These are phyloP conservation scores for Melangyna quadrimaculata DNA, from an alignment of 2,888 invertebrate genomes.

Conservation along the genomic window DNA sequence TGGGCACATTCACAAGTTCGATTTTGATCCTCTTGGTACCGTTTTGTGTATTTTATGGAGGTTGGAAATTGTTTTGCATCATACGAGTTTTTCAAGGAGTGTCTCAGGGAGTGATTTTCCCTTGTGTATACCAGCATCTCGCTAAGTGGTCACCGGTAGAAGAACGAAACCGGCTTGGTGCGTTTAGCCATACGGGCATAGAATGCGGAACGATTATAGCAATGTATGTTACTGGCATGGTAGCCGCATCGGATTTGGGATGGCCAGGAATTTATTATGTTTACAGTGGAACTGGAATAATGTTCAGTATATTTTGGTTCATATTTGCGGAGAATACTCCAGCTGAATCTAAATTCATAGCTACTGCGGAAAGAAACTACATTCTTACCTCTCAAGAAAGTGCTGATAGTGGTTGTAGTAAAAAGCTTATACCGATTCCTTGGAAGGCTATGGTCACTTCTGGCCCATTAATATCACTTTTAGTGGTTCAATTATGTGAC, in stretches of 20 bases:
- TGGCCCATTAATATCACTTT: conserved; percentile 83
- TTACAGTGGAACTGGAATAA: conserved; percentile 81
- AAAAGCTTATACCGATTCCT: conserved; percentile 82
- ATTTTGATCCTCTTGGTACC: conserved; percentile 85
- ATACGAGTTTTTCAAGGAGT: conserved; percentile 85
- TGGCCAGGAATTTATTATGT: conserved; percentile 86
- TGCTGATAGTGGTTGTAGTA: conserved; percentile 76
- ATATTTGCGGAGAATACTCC: conserved; percentile 83
- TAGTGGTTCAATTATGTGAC: conserved; percentile 82
- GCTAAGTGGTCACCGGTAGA: conserved; percentile 85
- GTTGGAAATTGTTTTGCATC: conserved; percentile 82
- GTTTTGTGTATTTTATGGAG: conserved; percentile 83
- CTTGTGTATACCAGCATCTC: conserved; percentile 84
- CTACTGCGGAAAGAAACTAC: conserved; percentile 82
- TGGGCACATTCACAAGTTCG: conserved; percentile 83
- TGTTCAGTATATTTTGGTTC: conserved; percentile 82
- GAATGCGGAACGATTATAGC: conserved; percentile 85
- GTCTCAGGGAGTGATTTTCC: conserved; percentile 84
- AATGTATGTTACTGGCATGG: conserved; percentile 83
- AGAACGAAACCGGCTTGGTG: conserved; percentile 85
- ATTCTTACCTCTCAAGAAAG: conserved; percentile 78
- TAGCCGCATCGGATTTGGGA: conserved; percentile 82
- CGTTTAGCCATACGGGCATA: conserved; percentile 82
- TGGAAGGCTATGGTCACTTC: conserved; percentile 86
- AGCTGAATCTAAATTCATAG: conserved; percentile 82